Base-by-base conservation (phyloP, 2,888 invertebrate genomes). In the Cosmorhoe ocellata region DNA sequence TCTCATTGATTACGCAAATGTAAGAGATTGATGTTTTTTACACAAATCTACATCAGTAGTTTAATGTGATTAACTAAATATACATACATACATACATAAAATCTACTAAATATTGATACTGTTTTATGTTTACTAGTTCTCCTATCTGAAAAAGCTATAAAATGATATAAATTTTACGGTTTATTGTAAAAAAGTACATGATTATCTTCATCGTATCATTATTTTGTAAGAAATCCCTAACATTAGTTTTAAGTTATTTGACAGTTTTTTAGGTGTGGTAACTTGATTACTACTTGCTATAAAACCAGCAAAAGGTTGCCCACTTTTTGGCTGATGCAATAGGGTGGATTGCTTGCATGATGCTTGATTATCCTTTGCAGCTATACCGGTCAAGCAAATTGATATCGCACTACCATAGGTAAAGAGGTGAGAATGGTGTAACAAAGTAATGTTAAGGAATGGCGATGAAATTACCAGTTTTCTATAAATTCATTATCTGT, bases 311-410 rank as follows among this genome's bases (percentile, higher is more conserved):
- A 74, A 74, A 79, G 75, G 77, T 68, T 77, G 75, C 64, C 79
- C 67, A 76, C 66, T 78, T 76, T 51, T 76, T 71, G 81, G 85
- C 84, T 88, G 87, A 87, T 85, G 87, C 87, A 88, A 88, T 83
- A 84, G 72, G 71, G 69, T 70, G 62, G 63, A 65, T 64, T 51
- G 59, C 69, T 87, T 86, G 75, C 85, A 68, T 76, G 70, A 76
- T 74, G 67, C 68, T 76, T 73, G 66, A 76, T 77, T 79, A 73
- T 75, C 69, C 68, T 69, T 67, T 62, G 54, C 63, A 64, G 56
- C 48, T 42, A 43, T 39, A 46, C 52, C 40, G 47, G 61, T 57
- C 71, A 66, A 69, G 64, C 73, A 44, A 79, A 58, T 74, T 67
- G 45, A 59, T 65, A 61, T 71, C 67, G 50, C 66, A 69, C 43